Evolutionary conservation across 2,797 vertebrate species (phyloP).

Genomic region (Neosilurus mollespiculum): DNA sequence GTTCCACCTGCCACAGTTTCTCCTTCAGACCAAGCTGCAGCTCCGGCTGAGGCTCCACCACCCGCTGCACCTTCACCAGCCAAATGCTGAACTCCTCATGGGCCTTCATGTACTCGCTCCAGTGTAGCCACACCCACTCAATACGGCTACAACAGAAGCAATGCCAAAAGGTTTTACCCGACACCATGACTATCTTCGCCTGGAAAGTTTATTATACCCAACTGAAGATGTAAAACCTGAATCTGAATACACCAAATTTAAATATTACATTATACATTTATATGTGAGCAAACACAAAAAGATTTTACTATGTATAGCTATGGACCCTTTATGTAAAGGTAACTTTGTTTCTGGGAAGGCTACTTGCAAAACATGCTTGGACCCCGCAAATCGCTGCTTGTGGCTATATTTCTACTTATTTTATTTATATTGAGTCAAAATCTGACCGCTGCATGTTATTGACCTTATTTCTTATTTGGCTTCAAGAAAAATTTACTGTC

Average conservation of each 20-base stretch:
- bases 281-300: neutral
- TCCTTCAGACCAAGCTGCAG: conserved; percentile 86
- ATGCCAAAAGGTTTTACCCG: neutral
- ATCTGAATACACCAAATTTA: neutral
- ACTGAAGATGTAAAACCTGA: neutral
- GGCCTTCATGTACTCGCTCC: conserved; percentile 92
- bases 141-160: conserved; percentile 79
- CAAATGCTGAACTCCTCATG: conserved; percentile 83
- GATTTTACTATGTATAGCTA: neutral
- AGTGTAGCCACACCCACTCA: conserved; percentile 98
- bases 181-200: neutral
- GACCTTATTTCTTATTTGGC: too few relatives aligned
- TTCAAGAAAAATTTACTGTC: too few relatives aligned
- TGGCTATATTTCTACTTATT: neutral
- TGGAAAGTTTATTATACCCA: too few relatives aligned
- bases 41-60: conserved; percentile 78
- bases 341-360: neutral
- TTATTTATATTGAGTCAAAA: neutral
- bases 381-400: neutral
- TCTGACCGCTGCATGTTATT: neutral
- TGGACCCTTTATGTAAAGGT: neutral
- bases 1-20: conserved; percentile 91
- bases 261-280: neutral
- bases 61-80: conserved; percentile 78
- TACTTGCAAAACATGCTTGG: neutral